Base-by-base conservation (phyloP, 2,113 vertebrate species). In the Tapirus terrestris region DNA sequence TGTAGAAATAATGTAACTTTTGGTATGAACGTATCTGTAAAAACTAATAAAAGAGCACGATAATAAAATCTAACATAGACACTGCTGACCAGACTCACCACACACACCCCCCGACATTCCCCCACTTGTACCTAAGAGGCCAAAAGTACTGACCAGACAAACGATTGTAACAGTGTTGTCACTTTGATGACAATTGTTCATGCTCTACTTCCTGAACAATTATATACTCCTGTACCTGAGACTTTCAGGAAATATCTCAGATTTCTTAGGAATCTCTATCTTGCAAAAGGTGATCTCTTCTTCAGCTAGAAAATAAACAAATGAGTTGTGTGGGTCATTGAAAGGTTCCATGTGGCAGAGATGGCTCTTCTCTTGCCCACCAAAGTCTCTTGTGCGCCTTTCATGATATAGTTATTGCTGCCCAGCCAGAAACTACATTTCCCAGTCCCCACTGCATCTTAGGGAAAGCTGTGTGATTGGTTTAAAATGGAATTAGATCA, bases 291-390 rank as follows among this genome's bases (percentile, higher is more conserved):
- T 51, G 67, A 9, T 51, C 17, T 97, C 86, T 75, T 97, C 93
- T 87, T 79, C 20, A 53, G 51, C 97, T 98, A 80, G 68, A 94
- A 97, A 96, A 95, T 58, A 96, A 94, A 45, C 33, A 84, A 6
- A 73, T 68, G 45, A 89, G 39, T 36, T 11, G 2, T 20, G 4
- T n/a, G 27, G 33, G 31, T 61, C 12, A 16, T 0, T 63, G 65
- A 21, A 27, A 31, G n/a, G 27, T 9, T 63, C 58, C 72, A 25
- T 0, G 39, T 5, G 5, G 63, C 9, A 56, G 29, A 61, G 75
- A 60, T 9, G 6, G 7, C 51, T 80, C 31, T 45, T 58, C 39
- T 39, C 39, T 39, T 39, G 17, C 45, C 56, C 25, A 36, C 51
- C 27, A 39, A n/a, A 61, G 21, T 48, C 13, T 39, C 27, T 29